Evolutionary conservation across 2,888 invertebrate genomes (phyloP).

Genomic region (Lathronympha strigana): DNA sequence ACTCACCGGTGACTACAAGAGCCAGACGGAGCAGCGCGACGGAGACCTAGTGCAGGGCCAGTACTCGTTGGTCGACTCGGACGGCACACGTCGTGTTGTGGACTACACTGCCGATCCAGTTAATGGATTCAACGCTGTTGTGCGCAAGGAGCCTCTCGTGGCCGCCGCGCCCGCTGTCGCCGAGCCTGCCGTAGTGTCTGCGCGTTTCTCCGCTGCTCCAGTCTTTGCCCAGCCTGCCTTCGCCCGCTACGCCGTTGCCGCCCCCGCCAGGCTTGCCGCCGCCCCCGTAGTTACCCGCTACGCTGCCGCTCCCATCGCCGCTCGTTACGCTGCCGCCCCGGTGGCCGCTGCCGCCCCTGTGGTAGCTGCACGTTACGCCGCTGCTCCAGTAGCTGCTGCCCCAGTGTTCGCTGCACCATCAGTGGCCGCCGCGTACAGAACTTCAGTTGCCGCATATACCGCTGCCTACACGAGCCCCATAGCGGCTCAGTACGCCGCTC

Average conservation of each 20-base stretch:
- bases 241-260: slow-evolving; percentile 56
- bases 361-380: slow-evolving; percentile 49
- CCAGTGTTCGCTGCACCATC: slow-evolving; percentile 46
- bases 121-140: slow-evolving; percentile 50
- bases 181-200: slow-evolving; percentile 42
- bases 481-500: slow-evolving; percentile 40
- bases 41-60: slow-evolving; percentile 81
- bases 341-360: slow-evolving; percentile 45
- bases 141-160: slow-evolving; percentile 52
- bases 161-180: slow-evolving; percentile 47
- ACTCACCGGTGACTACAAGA: slow-evolving; percentile 77
- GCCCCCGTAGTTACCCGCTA: slow-evolving; percentile 47
- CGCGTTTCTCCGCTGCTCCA: slow-evolving; percentile 46
- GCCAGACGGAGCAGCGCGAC: slow-evolving; percentile 78
- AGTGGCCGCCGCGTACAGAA: slow-evolving; percentile 37
- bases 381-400: slow-evolving; percentile 50
- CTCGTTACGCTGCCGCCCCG: slow-evolving; percentile 45
- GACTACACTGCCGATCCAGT: slow-evolving; percentile 73
- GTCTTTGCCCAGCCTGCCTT: slow-evolving; percentile 79
- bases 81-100: slow-evolving; percentile 72
- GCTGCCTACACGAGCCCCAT: slow-evolving; percentile 51
- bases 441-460: slow-evolving; percentile 48
- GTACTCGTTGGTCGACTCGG: slow-evolving; percentile 74
- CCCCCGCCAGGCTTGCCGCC: slow-evolving; percentile 51
- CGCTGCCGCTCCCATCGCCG: slow-evolving; percentile 46